Base-by-base conservation (phyloP, 2,797 vertebrate species). In the Labroides dimidiatus region DNA sequence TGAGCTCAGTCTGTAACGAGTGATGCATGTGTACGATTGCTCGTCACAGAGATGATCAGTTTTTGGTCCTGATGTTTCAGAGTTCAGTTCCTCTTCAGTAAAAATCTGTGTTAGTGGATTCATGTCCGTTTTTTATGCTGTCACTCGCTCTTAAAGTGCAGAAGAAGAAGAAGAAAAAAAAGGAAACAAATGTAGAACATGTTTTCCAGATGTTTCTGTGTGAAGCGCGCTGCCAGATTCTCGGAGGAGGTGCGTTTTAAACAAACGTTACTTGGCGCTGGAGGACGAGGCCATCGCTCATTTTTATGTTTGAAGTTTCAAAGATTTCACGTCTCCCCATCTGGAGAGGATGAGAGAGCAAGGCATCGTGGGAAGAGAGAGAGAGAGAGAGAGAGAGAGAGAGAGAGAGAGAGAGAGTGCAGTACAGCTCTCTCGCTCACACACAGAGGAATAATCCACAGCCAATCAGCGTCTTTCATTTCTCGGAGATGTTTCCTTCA, bases 221-320 rank as follows among this genome's bases (percentile, higher is more conserved):
- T 63, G 62, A 76, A n/a, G 23, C 27, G 10, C 21, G 4, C 55
- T 69, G 91, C 92, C 93, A 93, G 87, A 86, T 80, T 91, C 92
- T 93, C 86, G 33, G 86, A 91, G 92, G 92, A 94, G 93, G 91
- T 86, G 86, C 75, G 88, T 87, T 91, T 90, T 84, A 88, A 88
- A 87, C 80, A 89, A 87, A 91, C 74, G 77, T 78, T 85, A 78
- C 78, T 87, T 91, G 91, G 89, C 87, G 44, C 74, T 9, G 73
- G 87, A 81, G 12, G 44, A 69, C 56, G 54, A 82, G 56, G 82
- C 83, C 83, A 89, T 92, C 73, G 64, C 79, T 92, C 91, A 91
- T 90, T 91, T 92, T 93, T 86, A 91, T 92, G 86, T 90, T 82
- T 85, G 78, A 80, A 69, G 62, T 79, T 85, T 84, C 72, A 59